Conservation (phyloP, 2,113 vertebrate genomes). For the Mirounga angustirostris region DNA sequence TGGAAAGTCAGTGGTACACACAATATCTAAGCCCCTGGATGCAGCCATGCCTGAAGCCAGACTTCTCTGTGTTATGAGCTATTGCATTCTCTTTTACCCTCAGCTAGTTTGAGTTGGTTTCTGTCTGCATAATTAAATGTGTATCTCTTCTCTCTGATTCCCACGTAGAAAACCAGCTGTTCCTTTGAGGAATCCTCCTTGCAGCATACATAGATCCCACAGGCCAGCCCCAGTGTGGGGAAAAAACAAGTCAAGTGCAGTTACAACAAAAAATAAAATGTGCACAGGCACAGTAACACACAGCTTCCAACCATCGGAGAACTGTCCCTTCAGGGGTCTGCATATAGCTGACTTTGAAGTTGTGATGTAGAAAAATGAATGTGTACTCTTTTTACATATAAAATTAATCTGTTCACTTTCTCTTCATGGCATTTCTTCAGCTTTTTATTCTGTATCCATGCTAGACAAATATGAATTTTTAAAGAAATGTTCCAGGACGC, state of each 20-base stretch:
- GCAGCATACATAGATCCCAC: no score
- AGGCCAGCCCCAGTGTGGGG: no score
- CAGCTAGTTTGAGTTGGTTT: background rate
- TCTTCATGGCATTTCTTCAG: background rate
- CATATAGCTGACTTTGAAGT: background rate
- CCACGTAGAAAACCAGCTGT: fast-evolving
- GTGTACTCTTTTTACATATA: no score
- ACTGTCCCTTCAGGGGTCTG: no score
- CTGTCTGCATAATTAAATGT: background rate
- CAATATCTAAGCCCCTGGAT: background rate
- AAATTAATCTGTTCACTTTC: background rate
- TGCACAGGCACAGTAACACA: no score
- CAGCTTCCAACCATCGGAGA: background rate
- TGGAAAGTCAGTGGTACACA: background rate
- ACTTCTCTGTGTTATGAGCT: background rate
- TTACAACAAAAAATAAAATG: background rate
- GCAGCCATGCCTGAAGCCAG: background rate
- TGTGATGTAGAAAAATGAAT: no score
- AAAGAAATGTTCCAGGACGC: no score
- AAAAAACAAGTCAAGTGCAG: background rate
- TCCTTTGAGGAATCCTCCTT: no score
- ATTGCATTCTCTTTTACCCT: background rate
- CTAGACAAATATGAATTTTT: background rate
- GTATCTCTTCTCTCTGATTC: background rate
- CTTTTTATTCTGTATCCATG: background rate